A percentile compares a stretch with the other conserved stretches of the same genome.
Conservation (phyloP, 2,113 vertebrate species). For the Stigmatopora nigra region DNA sequence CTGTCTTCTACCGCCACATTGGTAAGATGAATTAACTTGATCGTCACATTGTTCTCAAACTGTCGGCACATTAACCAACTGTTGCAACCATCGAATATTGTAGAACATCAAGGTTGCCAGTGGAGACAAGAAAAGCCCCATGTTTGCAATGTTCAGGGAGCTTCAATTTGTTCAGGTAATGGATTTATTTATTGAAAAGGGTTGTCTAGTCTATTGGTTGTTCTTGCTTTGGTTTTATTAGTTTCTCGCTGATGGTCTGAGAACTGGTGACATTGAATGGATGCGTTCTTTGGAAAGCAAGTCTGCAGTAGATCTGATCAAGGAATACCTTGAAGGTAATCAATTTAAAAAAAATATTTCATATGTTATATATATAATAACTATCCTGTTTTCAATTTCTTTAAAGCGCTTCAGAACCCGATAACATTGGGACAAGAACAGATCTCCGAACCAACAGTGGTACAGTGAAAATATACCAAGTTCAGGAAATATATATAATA, state of each 20-base stretch:
- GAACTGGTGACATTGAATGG: constrained; percentile 81
- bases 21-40: constrained; percentile 62
- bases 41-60: background rate
- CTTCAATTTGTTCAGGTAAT: constrained; percentile 83
- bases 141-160: constrained; percentile 79
- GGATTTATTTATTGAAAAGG: background rate
- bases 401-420: constrained; percentile 77
- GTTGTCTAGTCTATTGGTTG: background rate
- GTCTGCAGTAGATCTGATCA: constrained; percentile 75
- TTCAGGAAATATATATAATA: background rate
- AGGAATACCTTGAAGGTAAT: constrained; percentile 80
- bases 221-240: constrained; percentile 42
- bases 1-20: constrained; percentile 74
- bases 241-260: constrained; percentile 82
- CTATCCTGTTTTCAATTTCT: background rate
- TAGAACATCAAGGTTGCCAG: constrained; percentile 83
- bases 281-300: constrained; percentile 74
- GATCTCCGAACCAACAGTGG: constrained; percentile 65
- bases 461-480: constrained; percentile 33
- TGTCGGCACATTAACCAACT: background rate
- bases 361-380: background rate
- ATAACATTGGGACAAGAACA: constrained; percentile 64
- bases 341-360: background rate
- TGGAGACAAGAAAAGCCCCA: constrained; percentile 79
- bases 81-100: background rate